A percentile compares a stretch with the other conserved stretches of the same genome.
Conservation (phyloP, 2,113 vertebrate species). For the Callithrix jacchus region DNA sequence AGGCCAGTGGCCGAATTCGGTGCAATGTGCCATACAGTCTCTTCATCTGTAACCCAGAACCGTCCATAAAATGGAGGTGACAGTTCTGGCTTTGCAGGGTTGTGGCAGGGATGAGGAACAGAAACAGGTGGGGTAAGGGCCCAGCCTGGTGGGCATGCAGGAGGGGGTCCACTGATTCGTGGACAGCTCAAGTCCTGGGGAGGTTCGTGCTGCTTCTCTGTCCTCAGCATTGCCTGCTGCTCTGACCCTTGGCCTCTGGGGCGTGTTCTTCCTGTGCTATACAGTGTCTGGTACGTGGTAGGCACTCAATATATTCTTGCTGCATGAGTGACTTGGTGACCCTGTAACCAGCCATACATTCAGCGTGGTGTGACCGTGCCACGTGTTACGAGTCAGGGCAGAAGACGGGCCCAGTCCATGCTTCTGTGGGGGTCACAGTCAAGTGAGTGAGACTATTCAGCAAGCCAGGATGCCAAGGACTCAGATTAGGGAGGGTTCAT, state of each 20-base stretch:
- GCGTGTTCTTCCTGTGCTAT: background rate
- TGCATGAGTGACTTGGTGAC: no score
- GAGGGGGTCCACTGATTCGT: background rate
- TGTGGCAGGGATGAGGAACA: background rate
- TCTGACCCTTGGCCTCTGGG: background rate
- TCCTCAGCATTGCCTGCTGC: no score
- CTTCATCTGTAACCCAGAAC: background rate
- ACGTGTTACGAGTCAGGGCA: rapidly evolving
- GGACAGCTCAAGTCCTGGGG: background rate
- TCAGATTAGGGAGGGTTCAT: background rate
- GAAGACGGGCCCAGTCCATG: background rate
- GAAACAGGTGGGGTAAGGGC: background rate
- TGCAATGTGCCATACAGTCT: rapidly evolving
- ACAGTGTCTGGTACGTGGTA: rapidly evolving
- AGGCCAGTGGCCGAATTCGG: rapidly evolving
- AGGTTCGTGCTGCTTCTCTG: background rate
- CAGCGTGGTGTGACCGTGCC: rapidly evolving
- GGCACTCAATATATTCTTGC: rapidly evolving
- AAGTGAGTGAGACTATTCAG: background rate
- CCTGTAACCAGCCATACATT: background rate
- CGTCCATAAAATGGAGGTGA: background rate
- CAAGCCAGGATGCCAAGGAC: background rate
- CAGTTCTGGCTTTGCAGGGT: background rate
- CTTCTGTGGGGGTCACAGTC: background rate
- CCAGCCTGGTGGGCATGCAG: rapidly evolving